Conservation (phyloP, 2,797 vertebrate species). For the Pangasius sanitwongsei region DNA sequence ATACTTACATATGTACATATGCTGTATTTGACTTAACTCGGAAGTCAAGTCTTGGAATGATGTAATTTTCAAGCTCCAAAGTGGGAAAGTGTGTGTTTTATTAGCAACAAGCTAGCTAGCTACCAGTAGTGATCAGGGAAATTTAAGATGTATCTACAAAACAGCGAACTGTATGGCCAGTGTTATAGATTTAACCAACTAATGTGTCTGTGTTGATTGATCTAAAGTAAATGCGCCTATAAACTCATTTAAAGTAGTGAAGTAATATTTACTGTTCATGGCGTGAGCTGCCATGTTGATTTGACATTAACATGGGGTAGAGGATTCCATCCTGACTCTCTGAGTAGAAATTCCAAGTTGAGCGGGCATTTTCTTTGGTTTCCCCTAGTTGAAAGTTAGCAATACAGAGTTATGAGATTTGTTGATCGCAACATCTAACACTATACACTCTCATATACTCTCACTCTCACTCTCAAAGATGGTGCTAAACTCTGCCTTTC, state of each 20-base stretch:
- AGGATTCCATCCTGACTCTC: background rate
- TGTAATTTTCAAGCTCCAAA: background rate
- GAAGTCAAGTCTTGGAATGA: background rate
- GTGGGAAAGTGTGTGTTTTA: background rate
- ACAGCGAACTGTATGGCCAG: background rate
- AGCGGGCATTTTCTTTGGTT: background rate
- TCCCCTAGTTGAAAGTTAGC: background rate
- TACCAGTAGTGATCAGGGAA: background rate
- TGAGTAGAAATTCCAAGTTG: background rate
- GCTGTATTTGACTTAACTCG: background rate
- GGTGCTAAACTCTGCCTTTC: background rate
- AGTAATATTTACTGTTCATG: too few relatives aligned
- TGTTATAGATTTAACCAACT: background rate
- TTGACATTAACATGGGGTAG: background rate
- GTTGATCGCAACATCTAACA: background rate
- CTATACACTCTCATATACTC: background rate
- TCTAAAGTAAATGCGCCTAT: background rate
- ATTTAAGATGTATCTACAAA: background rate
- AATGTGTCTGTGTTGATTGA: background rate
- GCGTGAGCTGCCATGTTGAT: background rate
- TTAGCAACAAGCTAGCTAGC: background rate
- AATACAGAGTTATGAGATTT: background rate
- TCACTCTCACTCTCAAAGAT: background rate
- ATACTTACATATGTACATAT: background rate
- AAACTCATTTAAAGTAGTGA: background rate